These are phyloP conservation scores for Tamandua tetradactyla DNA, from an alignment of 2,797 vertebrate genomes.

Conservation along the genomic window DNA sequence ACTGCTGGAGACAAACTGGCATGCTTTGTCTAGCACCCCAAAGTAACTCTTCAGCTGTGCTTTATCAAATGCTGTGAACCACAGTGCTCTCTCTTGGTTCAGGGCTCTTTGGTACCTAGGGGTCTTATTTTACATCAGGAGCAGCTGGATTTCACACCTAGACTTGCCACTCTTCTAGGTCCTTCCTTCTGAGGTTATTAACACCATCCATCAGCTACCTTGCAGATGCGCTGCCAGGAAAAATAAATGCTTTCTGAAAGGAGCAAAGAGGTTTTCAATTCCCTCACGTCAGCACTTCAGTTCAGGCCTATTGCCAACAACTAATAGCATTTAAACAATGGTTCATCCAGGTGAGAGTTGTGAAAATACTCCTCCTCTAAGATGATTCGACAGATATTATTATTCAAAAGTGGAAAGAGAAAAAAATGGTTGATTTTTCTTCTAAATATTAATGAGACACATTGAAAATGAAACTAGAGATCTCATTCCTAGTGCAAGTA, in stretches of 20 bases:
- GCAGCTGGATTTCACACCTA: constrained; percentile 66
- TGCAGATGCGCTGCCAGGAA: constrained; percentile 41
- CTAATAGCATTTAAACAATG: constrained; percentile 74
- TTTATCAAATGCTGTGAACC: not conserved
- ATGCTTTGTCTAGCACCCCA: not conserved
- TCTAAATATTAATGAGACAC: constrained; percentile 13
- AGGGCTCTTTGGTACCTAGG: not conserved
- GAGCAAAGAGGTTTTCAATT: constrained; percentile 74
- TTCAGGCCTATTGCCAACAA: constrained; percentile 62
- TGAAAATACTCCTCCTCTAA: constrained; percentile 41
- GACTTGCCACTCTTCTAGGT: constrained; percentile 34
- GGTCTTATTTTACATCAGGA: constrained; percentile 62
- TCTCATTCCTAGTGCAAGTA: not conserved
- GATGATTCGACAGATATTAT: constrained; percentile 63
- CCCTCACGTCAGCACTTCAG: constrained; percentile 60
- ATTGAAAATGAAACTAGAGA: constrained; percentile 35
- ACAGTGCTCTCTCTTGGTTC: not conserved
- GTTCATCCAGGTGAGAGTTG: constrained; percentile 62
- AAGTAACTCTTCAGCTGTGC: not conserved
- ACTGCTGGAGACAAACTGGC: not conserved
- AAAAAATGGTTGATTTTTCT: constrained; percentile 55
- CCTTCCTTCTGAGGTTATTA: constrained; percentile 66
- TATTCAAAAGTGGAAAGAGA: constrained; percentile 70
- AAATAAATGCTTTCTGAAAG: constrained; percentile 68
- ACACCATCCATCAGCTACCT: constrained; percentile 41